These are phyloP conservation scores for Saturnia japonica DNA, from an alignment of 2,888 invertebrate species.

Conservation along the genomic window DNA sequence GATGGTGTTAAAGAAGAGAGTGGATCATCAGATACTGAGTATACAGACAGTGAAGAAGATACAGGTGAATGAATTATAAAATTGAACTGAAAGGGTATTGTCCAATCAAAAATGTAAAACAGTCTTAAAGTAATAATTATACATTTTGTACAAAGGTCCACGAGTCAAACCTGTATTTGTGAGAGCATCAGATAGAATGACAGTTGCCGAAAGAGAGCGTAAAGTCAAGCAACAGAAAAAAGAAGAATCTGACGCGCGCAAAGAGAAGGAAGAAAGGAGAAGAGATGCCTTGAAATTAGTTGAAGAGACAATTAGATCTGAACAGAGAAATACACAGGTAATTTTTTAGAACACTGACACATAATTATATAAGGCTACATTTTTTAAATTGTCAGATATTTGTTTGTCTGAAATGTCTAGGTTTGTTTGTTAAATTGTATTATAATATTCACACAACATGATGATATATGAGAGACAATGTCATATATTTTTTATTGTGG, in stretches of 20 bases:
- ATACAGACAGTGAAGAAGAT: conserved; percentile 95
- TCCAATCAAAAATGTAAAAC: background rate
- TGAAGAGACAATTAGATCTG: conserved; percentile 93
- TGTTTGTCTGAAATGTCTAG: background rate
- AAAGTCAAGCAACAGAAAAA: conserved; percentile 93
- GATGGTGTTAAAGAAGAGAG: conserved; percentile 85
- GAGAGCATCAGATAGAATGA: conserved; percentile 95
- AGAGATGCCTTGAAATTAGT: conserved; percentile 94
- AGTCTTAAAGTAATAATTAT: background rate
- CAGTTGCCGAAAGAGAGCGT: conserved; percentile 96
- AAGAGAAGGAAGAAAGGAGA: conserved; percentile 93
- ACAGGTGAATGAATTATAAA: conserved; percentile 71
- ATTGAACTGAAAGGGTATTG: background rate
- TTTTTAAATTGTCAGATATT: background rate
- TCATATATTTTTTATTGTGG: too few relatives aligned
- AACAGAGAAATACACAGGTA: conserved; percentile 84
- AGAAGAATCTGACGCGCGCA: conserved; percentile 90
- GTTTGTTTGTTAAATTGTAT: background rate
- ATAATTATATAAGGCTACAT: background rate
- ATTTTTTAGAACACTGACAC: background rate
- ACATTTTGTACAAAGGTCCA: conserved; percentile 82
- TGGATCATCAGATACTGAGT: conserved; percentile 92
- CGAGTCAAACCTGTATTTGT: conserved; percentile 97
- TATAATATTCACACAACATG: background rate
- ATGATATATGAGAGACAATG: background rate